Conservation (phyloP, 2,888 invertebrate genomes). For the Nephrocerus scutellatus region DNA sequence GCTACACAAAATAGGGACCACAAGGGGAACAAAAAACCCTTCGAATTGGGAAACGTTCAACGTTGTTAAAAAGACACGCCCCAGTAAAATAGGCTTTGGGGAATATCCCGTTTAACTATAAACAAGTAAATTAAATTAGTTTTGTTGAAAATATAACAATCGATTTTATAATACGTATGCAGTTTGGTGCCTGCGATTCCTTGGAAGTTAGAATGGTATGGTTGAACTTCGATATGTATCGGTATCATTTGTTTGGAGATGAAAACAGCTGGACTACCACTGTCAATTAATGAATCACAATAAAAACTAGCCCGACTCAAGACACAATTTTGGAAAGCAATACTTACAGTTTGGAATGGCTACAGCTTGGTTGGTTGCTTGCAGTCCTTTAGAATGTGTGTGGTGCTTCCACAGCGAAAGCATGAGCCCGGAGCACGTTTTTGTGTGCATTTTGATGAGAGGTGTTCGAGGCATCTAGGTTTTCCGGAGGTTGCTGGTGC, state of each 20-base stretch:
- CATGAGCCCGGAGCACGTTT: background rate
- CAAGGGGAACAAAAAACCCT: too few relatives aligned
- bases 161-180: constrained; percentile 3
- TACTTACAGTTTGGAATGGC: constrained; percentile 4
- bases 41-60: too few relatives aligned
- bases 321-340: constrained; percentile 1
- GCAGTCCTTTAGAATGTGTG: constrained; percentile 1
- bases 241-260: constrained; percentile 1
- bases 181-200: too few relatives aligned
- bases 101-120: constrained; percentile 7
- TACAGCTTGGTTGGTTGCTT: constrained; percentile 2
- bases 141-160: constrained; percentile 2
- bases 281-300: constrained; percentile 1
- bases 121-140: constrained; percentile 5
- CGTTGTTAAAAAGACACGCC: constrained; percentile 5
- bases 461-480: constrained; percentile 1
- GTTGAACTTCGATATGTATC: constrained; percentile 1
- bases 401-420: constrained; percentile 1
- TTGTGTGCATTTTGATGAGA: background rate
- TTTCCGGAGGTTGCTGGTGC: background rate
- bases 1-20: too few relatives aligned
- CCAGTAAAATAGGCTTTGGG: constrained; percentile 4
- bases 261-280: constrained; percentile 1
- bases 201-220: constrained; percentile 2
- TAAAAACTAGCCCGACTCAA: background rate